These are phyloP conservation scores for Probaryconus sp. DNA, from an alignment of 1,140 invertebrate species.

Conservation along the genomic window DNA sequence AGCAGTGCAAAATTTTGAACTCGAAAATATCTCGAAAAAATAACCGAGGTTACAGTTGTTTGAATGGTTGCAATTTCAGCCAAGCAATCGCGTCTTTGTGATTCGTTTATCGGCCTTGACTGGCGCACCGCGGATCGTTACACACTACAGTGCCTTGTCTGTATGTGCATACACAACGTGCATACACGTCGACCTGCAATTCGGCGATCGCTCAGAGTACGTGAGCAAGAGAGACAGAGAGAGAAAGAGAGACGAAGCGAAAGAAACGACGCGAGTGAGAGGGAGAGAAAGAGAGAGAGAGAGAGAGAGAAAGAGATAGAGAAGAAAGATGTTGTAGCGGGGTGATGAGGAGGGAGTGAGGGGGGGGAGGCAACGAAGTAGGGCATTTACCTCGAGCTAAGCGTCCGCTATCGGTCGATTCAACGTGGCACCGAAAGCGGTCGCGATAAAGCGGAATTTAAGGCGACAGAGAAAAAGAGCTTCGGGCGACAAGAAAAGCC, in stretches of 20 bases:
- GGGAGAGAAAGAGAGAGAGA: constrained; percentile 41
- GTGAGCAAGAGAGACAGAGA: constrained; percentile 24
- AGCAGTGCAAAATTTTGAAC: neutral
- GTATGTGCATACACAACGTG: constrained; percentile 9
- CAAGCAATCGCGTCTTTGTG: constrained; percentile 54
- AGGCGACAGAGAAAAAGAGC: constrained; percentile 53
- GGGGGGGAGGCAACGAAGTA: constrained; percentile 55
- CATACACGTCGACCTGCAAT: constrained; percentile 20
- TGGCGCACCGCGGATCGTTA: constrained; percentile 50
- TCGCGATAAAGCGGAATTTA: constrained; percentile 59
- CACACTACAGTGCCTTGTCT: constrained; percentile 4
- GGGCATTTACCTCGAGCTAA: constrained; percentile 65
- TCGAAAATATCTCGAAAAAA: constrained; percentile 19
- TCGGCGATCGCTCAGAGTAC: constrained; percentile 52
- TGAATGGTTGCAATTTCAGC: constrained; percentile 48
- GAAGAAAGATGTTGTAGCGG: too few relatives aligned
- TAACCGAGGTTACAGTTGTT: constrained; percentile 24
- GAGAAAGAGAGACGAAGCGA: neutral
- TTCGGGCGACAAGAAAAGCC: constrained; percentile 48
- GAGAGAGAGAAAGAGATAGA: constrained; percentile 42
- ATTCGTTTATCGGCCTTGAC: constrained; percentile 61
- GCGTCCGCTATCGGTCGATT: constrained; percentile 75
- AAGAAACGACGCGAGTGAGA: constrained; percentile 34
- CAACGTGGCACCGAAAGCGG: constrained; percentile 64
- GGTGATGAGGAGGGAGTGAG: constrained; percentile 10